phyloP scores from a whole-genome alignment of 2,888 invertebrate genomes.

The Autographa gamma region DNA sequence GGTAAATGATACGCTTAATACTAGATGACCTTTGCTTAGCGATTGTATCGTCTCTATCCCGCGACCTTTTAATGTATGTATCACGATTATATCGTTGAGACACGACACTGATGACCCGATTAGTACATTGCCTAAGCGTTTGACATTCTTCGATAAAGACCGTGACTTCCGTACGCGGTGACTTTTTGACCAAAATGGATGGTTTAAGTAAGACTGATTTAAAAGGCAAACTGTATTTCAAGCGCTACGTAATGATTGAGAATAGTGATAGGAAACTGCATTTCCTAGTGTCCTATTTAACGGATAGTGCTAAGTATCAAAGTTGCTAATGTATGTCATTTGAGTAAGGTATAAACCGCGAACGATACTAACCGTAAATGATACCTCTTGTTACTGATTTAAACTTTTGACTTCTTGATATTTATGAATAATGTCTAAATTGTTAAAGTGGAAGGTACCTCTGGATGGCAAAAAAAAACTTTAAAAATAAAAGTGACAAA shows the following conservation, averaged over 20 bases:
- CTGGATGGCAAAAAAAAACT: no score
- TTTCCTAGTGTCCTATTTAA: neutral
- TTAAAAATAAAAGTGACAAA: no score
- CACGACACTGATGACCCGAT: neutral
- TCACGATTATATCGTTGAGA: neutral
- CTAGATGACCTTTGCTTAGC: slow-evolving; percentile 4
- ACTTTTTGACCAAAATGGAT: neutral
- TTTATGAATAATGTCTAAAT: no score
- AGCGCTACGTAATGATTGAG: no score
- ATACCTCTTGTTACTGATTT: no score
- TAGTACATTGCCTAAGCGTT: neutral
- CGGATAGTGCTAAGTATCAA: neutral
- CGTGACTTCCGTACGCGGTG: slow-evolving; percentile 1
- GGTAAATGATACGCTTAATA: neutral
- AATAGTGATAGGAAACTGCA: neutral
- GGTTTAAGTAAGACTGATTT: neutral
- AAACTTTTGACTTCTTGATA: no score
- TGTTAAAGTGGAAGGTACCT: no score
- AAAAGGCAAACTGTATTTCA: no score
- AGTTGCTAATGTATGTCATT: neutral
- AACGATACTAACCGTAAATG: no score
- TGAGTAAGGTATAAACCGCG: neutral
- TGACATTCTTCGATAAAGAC: neutral
- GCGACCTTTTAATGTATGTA: neutral
- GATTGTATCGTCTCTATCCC: neutral